Conservation (phyloP, 2,113 vertebrate genomes). For the Aegithalos caudatus region DNA sequence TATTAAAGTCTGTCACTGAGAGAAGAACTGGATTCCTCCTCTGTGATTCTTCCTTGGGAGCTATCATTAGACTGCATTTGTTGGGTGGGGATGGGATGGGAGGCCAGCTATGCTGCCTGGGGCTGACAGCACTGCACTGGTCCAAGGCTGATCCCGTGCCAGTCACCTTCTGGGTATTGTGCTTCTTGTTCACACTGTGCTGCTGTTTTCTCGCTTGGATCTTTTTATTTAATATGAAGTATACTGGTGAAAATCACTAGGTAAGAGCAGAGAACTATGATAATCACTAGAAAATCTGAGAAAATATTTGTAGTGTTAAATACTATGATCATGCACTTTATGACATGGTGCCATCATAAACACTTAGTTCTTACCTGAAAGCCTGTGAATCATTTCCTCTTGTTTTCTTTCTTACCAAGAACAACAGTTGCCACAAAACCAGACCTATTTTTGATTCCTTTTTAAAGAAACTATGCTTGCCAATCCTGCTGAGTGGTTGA, state of each 20-base stretch:
- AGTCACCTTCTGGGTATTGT: not conserved
- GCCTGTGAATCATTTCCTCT: not conserved
- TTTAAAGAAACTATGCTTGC: conserved; percentile 3
- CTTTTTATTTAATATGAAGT: not conserved
- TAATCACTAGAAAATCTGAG: not conserved
- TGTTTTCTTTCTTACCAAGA: not conserved
- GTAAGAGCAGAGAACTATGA: not conserved
- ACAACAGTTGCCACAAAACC: not conserved
- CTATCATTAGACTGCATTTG: not conserved
- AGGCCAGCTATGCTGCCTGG: not conserved
- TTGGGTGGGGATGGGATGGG: not conserved
- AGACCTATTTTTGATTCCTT: conserved; percentile 8
- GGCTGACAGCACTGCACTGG: not conserved
- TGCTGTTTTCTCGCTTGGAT: not conserved
- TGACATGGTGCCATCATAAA: not conserved
- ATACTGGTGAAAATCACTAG: not conserved
- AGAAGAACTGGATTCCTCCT: not conserved
- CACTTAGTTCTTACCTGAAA: not conserved
- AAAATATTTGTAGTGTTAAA: not conserved
- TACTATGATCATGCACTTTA: not conserved
- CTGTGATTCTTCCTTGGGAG: not conserved
- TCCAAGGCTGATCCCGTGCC: accelerated
- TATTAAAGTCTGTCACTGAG: not conserved
- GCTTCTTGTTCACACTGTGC: not conserved
- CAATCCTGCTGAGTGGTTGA: conserved; percentile 4